Conservation (phyloP, 2,797 vertebrate species). For the Onychomys torridus region DNA sequence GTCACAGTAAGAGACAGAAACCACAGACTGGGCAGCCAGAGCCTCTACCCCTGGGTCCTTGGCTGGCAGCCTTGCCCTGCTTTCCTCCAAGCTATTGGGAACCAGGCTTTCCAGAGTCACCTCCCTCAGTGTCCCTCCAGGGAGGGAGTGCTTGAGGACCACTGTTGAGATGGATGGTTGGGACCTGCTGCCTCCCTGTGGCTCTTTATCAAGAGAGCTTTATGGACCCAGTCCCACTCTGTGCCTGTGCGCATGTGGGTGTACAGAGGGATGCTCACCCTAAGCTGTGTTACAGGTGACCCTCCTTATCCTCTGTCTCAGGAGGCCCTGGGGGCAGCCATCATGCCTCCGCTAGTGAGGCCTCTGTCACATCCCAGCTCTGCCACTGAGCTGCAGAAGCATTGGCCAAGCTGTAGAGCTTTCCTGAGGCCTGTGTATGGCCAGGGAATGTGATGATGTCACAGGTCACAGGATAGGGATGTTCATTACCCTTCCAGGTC, state of each 20-base stretch:
- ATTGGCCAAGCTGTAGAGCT: not conserved
- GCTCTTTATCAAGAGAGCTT: not conserved
- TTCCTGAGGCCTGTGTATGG: not conserved
- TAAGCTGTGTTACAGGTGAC: not conserved
- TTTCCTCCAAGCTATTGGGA: too few relatives aligned
- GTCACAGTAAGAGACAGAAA: not conserved
- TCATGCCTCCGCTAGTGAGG: too few relatives aligned
- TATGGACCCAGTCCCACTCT: not conserved
- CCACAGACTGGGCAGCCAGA: not conserved
- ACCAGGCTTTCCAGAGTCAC: not conserved
- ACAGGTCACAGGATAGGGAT: not conserved
- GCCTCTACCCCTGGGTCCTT: not conserved
- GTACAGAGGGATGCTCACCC: not conserved
- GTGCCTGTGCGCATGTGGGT: not conserved
- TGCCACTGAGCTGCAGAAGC: not conserved
- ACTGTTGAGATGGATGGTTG: not conserved
- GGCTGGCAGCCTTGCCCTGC: not conserved
- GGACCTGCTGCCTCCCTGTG: not conserved
- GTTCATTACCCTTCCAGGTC: accelerated
- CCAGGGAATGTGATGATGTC: not conserved
- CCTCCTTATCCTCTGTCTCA: not conserved
- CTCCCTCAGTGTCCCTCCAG: not conserved
- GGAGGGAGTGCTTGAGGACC: not conserved
- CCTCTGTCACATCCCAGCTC: not conserved
- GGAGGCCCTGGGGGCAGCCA: too few relatives aligned